phyloP scores from a whole-genome alignment of 2,797 vertebrate species.

The Agapornis canus region DNA sequence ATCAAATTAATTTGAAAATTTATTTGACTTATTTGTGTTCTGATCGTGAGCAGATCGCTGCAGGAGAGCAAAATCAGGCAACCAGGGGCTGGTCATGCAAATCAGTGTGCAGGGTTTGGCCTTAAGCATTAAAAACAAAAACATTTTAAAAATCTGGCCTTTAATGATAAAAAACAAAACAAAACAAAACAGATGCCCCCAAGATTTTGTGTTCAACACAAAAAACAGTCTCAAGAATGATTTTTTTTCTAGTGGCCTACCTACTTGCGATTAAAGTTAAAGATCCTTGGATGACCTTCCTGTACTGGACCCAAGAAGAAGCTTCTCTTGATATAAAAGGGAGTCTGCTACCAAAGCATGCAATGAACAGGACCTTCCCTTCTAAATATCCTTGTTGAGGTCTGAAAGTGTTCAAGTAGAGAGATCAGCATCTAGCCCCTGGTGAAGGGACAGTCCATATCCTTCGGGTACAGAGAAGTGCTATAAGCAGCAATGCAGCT shows the following conservation, averaged over 20 bases:
- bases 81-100: neutral
- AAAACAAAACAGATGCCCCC: neutral
- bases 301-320: neutral
- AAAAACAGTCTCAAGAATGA: neutral
- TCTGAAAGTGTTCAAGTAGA: neutral
- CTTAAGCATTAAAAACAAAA: neutral
- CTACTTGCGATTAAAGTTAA: neutral
- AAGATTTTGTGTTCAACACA: neutral
- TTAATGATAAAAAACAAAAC: neutral
- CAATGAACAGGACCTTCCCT: neutral
- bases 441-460: neutral
- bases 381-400: neutral
- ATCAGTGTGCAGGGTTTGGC: neutral
- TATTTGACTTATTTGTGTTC: neutral
- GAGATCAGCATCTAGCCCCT: neutral
- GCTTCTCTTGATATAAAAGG: neutral
- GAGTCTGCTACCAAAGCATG: neutral
- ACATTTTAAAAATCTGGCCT: neutral
- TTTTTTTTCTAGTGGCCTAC: neutral
- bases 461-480: neutral
- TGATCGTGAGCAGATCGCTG: neutral
- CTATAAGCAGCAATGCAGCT: neutral
- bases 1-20: neutral
- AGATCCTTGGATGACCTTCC: neutral
- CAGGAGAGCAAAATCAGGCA: neutral